These are phyloP conservation scores for Xestia ashworthii DNA, from an alignment of 2,888 invertebrate species.

Conservation along the genomic window DNA sequence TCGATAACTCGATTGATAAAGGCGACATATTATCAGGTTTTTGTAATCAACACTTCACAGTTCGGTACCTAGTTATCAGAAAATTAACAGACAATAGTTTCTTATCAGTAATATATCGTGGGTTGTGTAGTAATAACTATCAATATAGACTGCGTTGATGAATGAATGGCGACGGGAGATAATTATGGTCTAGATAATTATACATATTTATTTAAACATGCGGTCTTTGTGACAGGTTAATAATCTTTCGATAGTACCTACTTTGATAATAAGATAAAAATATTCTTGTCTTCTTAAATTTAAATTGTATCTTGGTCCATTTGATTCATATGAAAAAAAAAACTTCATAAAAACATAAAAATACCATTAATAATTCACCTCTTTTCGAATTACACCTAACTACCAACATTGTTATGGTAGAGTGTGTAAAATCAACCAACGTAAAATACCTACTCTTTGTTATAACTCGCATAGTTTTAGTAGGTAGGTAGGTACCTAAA, in stretches of 20 bases:
- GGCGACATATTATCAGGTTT: slow-evolving; percentile 15
- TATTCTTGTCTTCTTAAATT: not conserved
- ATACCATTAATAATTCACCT: not conserved
- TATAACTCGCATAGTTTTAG: not conserved
- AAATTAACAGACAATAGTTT: slow-evolving; percentile 36
- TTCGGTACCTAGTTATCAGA: slow-evolving; percentile 20
- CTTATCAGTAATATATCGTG: slow-evolving; percentile 42
- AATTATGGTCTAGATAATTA: not conserved
- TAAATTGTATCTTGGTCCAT: not conserved
- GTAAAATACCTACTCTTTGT: not conserved
- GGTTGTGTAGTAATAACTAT: slow-evolving; percentile 12
- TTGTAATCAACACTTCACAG: slow-evolving; percentile 31
- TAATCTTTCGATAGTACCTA: not conserved
- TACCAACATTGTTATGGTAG: not conserved
- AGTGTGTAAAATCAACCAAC: not conserved
- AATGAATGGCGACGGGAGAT: slow-evolving; percentile 31
- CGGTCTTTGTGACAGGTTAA: not conserved
- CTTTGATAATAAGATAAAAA: not conserved
- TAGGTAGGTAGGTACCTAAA: no score
- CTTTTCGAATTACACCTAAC: not conserved
- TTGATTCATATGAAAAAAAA: not conserved
- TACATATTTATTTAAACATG: slow-evolving; percentile 1
- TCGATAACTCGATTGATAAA: slow-evolving; percentile 20
- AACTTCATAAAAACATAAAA: not conserved
- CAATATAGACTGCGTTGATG: slow-evolving; percentile 28